Evolutionary conservation across 2,113 vertebrate genomes (phyloP), one percentile per base, ranked within the genome.

Genomic region (Dunckerocampus dactyliophorus): DNA sequence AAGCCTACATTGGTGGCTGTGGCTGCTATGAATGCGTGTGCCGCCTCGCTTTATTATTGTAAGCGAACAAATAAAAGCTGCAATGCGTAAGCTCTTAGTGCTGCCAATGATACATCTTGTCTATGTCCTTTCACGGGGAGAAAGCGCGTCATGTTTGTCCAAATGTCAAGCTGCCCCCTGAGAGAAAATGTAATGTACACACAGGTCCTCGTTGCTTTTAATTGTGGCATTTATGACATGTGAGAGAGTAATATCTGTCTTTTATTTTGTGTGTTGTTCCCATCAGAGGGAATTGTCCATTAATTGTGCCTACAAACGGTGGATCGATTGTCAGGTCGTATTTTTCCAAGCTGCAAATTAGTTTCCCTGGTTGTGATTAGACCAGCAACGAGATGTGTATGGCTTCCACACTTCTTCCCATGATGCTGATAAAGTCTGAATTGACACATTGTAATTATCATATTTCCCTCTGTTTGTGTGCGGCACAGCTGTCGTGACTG

Each of bases 141-240:
- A 75, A 81, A 70, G 19, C 69, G 75, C 50, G 20, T 82, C 85
- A 82, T 72, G 79, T 84, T 81, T 75, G 82, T 87, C 76, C 80
- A 87, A 89, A 89, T 87, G 84, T 82, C 87, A 89, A 83, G 71
- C 62, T 74, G 71, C 72, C 84, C 82, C 80, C 74, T 57, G 66
- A 75, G 84, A 83, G 65, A 62, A 71, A 71, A 71, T n/a, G 76
- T 70, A 83, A 87, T 74, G 68, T 73, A 80, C 80, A 82, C 72
- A 71, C 59, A 67, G 79, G 71, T 76, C 52, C 69, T 72, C 76
- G 77, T 83, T 81, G 63, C 65, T 77, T 85, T 82, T 89, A 88
- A 85, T 88, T 85, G 80, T 88, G 85, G 83, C 83, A 88, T 87
- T 88, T 87, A 85, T 85, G 82, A 84, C 74, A 83, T 70, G 74